phyloP scores from a whole-genome alignment of 2,888 invertebrate species.

The Nasonia oneida region DNA sequence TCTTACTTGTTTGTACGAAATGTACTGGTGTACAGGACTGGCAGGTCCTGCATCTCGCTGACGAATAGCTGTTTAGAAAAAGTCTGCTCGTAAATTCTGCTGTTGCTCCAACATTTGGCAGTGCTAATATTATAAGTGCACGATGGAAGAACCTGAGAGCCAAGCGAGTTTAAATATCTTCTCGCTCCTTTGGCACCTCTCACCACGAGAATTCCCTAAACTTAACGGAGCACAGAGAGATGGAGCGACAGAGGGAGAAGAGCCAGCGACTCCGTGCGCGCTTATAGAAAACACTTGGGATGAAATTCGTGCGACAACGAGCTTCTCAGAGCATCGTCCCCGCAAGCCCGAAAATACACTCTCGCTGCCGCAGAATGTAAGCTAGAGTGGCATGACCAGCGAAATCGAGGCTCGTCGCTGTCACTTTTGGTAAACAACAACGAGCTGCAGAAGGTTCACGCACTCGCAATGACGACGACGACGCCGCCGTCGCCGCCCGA shows the following conservation, averaged over 20 bases:
- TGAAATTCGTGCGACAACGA: neutral
- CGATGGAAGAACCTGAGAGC: constrained; percentile 34
- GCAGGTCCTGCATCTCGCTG: constrained; percentile 47
- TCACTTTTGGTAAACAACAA: constrained; percentile 72
- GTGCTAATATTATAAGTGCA: constrained; percentile 40
- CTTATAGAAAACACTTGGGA: neutral
- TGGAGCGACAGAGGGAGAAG: neutral
- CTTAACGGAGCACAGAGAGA: neutral
- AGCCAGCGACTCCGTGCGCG: neutral
- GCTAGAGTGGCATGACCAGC: constrained; percentile 39
- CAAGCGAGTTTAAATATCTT: neutral
- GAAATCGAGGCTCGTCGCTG: constrained; percentile 66
- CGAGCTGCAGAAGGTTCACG: neutral
- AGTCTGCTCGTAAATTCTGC: neutral
- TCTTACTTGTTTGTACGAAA: constrained; percentile 43
- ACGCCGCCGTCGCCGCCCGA: constrained; percentile 14
- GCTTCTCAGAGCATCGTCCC: neutral
- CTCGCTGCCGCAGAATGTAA: neutral
- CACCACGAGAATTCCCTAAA: constrained; percentile 2
- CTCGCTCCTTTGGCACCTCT: constrained; percentile 41
- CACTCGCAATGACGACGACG: constrained; percentile 54
- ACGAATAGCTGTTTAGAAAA: neutral
- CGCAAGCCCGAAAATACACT: neutral
- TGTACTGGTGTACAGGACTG: constrained; percentile 21
- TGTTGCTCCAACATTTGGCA: constrained; percentile 51